Evolutionary conservation across 35 echinoderm and acorn worm species (phyloP), one percentile per base, ranked within the genome.

Genomic region (Apostichopus parvimensis): DNA sequence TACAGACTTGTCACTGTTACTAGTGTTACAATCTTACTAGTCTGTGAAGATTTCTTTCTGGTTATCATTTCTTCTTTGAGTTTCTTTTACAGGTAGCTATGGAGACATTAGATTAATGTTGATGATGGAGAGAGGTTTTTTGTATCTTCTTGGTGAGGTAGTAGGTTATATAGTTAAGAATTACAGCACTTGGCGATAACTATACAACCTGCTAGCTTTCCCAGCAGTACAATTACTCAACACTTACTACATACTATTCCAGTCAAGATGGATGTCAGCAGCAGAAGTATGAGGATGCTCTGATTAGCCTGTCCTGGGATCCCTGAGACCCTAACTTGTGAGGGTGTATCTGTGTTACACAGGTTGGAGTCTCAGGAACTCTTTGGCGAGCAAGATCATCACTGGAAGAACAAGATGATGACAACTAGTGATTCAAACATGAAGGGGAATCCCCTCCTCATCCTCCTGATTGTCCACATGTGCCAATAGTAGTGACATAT

Each of bases 271-370:
- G 11, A 22, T 45, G 34, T 45, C 34, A 25, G 24, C 24, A 25
- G 1, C 28, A 34, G 28, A 34, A 34, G 28, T 34, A 60, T 60
- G 11, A 60, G 7, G 58, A 60, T 60, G 71, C 71, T n/a, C 6
- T 73, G 71, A 73, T 77, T 91, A 55, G 89, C 76, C 89, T 77
- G 89, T 91, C 76, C 89, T 79, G 89, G 89, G 71, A 57, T 91
- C 89, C 89, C 89, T 91, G 89, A 91, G 89, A 91, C 89, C 89
- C 89, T 91, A 91, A 91, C 76, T 91, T 91, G 89, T 91, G 89
- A 57, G 26, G 73, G 72, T 34, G 13, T 79, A 88, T 91, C 76
- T 91, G 72, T 60, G 76, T 79, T 78, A 78, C 89, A 91, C 89
- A 91, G 89, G 89, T 91, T 91, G 26, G 89, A 28, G 89, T 91